Percentiles rank a stretch among this genome's conserved stretches.
These are phyloP conservation scores for Tinamus guttatus DNA, from an alignment of 2,113 vertebrate genomes.

Conservation along the genomic window DNA sequence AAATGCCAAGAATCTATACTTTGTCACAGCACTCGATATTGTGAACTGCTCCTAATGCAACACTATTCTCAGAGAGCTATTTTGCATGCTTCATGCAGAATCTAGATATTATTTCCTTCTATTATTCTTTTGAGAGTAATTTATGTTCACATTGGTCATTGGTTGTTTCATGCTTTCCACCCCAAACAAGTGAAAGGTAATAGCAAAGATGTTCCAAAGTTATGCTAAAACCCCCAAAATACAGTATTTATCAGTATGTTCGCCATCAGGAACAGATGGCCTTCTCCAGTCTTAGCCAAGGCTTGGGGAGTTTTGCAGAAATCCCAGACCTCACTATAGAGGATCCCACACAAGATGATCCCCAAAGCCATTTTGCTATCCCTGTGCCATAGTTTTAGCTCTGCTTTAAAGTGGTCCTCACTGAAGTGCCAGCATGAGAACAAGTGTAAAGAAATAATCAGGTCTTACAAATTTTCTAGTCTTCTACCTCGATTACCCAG, in stretches of 20 bases:
- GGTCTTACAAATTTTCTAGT: background rate
- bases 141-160: background rate
- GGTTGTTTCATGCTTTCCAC: too few relatives aligned
- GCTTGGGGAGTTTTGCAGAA: background rate
- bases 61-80: fast-evolving
- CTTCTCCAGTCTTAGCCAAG: background rate
- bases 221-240: background rate
- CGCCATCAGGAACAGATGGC: fast-evolving
- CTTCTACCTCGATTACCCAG: background rate
- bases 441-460: background rate
- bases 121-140: background rate
- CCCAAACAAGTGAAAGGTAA: background rate
- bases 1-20: background rate
- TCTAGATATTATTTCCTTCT: background rate
- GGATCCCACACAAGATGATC: background rate
- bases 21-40: background rate
- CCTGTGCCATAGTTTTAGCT: background rate
- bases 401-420: background rate
- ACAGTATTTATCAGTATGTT: background rate
- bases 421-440: background rate
- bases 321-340: background rate
- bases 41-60: fast-evolving
- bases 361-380: background rate
- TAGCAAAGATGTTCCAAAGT: fast-evolving
- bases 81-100: background rate